A percentile compares a stretch with the other conserved stretches of the same genome.
Evolutionary conservation across 2,888 invertebrate species (phyloP).

Genomic region (Entomobrya proxima): DNA sequence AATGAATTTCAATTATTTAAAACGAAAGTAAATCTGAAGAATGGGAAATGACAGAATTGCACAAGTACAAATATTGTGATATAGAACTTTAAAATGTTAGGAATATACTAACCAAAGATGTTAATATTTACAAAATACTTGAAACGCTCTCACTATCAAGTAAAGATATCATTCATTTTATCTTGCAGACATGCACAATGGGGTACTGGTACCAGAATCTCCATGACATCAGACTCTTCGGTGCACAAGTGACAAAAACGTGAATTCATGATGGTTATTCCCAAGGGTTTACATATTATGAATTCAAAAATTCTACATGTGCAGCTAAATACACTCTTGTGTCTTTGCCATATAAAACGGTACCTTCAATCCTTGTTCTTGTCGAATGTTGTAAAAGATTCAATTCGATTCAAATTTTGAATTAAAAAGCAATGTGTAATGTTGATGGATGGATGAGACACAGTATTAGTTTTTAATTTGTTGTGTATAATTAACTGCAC

Average conservation of each 20-base stretch:
- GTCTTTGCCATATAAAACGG: not conserved
- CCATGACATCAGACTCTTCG: slow-evolving; percentile 73
- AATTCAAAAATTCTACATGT: not conserved
- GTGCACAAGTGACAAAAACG: slow-evolving; percentile 73
- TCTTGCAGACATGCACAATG: slow-evolving; percentile 55
- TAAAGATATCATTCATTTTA: slow-evolving; percentile 34
- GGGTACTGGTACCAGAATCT: slow-evolving; percentile 66
- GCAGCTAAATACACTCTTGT: no score
- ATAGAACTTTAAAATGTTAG: not conserved
- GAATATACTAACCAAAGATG: not conserved
- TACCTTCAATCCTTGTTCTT: no score
- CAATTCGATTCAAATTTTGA: no score
- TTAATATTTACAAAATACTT: not conserved
- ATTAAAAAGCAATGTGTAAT: no score
- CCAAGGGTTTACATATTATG: not conserved
- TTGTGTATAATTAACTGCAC: no score
- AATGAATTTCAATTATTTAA: not conserved
- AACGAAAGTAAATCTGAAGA: not conserved
- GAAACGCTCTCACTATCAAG: not conserved
- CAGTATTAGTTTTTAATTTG: no score
- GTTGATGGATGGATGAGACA: no score
- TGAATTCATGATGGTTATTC: slow-evolving; percentile 56
- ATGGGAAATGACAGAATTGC: not conserved
- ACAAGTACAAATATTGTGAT: not conserved
- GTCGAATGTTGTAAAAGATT: no score